A percentile compares a stretch with the other conserved stretches of the same genome.
phyloP scores from a whole-genome alignment of 1,140 invertebrate genomes.

The Orius insidiosus region DNA sequence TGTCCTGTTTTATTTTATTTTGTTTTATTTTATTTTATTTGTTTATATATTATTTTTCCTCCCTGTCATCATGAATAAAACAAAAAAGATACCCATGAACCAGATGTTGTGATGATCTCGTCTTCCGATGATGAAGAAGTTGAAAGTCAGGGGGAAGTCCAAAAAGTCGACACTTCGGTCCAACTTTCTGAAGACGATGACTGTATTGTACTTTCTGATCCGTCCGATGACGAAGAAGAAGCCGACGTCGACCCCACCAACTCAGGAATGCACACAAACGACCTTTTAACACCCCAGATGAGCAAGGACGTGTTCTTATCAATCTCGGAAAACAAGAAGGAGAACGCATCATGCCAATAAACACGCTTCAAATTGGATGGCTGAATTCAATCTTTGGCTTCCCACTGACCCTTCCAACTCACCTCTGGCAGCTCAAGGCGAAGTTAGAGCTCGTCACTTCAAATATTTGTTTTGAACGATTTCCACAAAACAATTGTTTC shows the following conservation, averaged over 20 bases:
- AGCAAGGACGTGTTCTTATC: slow-evolving; percentile 78
- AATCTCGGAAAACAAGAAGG: slow-evolving; percentile 89
- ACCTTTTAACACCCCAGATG: slow-evolving; percentile 85
- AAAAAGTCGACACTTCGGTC: slow-evolving; percentile 37
- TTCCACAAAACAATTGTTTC: slow-evolving; percentile 79
- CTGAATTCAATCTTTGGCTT: slow-evolving; percentile 95
- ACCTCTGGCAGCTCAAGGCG: slow-evolving; percentile 35
- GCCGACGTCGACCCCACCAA: slow-evolving; percentile 45
- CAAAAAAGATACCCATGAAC: slow-evolving; percentile 28
- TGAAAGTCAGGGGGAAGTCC: slow-evolving; percentile 35
- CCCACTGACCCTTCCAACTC: slow-evolving; percentile 33
- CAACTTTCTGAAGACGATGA: slow-evolving; percentile 48
- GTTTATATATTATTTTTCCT: slow-evolving; percentile 20
- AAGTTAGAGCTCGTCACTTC: slow-evolving; percentile 61
- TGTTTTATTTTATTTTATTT: slow-evolving; percentile 9
- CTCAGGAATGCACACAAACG: slow-evolving; percentile 68
- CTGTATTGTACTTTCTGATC: slow-evolving; percentile 59
- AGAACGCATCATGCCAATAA: slow-evolving; percentile 96
- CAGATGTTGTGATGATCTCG: slow-evolving; percentile 44
- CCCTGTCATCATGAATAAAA: slow-evolving; percentile 17
- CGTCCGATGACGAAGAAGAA: slow-evolving; percentile 33
- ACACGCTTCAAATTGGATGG: slow-evolving; percentile 95
- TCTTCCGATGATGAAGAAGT: slow-evolving; percentile 39
- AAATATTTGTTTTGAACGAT: slow-evolving; percentile 84
- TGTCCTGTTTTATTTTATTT: slow-evolving; percentile 7